A percentile compares a stretch with the other conserved stretches of the same genome.
phyloP scores from a whole-genome alignment of 2,888 invertebrate genomes.

The Nomada ferruginata region DNA sequence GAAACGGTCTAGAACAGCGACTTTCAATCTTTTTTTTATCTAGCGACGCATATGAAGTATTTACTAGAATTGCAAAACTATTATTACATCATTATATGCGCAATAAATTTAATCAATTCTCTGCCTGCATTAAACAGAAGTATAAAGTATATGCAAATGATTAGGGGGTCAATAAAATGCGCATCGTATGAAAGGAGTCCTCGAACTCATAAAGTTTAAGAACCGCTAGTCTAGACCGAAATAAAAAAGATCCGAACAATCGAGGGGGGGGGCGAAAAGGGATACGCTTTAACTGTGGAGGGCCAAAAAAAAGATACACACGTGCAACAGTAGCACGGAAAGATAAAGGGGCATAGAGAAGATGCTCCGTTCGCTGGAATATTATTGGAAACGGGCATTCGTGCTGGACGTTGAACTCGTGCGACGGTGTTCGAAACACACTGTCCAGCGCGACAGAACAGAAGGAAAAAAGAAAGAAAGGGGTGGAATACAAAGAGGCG shows the following conservation, averaged over 20 bases:
- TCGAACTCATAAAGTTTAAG: neutral
- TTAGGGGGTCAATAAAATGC: too few relatives aligned
- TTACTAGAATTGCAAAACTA: too few relatives aligned
- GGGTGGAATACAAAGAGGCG: neutral
- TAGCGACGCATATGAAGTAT: too few relatives aligned
- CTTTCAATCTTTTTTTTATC: too few relatives aligned
- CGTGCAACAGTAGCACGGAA: constrained; percentile 10
- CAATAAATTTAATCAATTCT: too few relatives aligned
- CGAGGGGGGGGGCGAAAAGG: constrained; percentile 5
- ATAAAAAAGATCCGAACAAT: constrained; percentile 10
- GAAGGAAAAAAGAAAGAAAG: neutral
- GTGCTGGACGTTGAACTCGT: constrained; percentile 30
- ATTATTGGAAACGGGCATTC: constrained; percentile 17
- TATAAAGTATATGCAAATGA: too few relatives aligned
- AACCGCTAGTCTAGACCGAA: neutral
- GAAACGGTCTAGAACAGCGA: neutral
- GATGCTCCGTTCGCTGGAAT: constrained; percentile 10
- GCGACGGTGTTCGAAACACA: constrained; percentile 19
- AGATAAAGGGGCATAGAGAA: neutral
- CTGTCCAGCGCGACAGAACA: too few relatives aligned
- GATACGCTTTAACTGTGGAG: constrained; percentile 21
- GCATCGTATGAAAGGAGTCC: too few relatives aligned
- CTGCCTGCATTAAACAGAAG: too few relatives aligned
- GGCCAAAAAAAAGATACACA: constrained; percentile 19
- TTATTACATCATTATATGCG: too few relatives aligned